Conservation (phyloP, 2,888 invertebrate species). For the Agrotis clavis region DNA sequence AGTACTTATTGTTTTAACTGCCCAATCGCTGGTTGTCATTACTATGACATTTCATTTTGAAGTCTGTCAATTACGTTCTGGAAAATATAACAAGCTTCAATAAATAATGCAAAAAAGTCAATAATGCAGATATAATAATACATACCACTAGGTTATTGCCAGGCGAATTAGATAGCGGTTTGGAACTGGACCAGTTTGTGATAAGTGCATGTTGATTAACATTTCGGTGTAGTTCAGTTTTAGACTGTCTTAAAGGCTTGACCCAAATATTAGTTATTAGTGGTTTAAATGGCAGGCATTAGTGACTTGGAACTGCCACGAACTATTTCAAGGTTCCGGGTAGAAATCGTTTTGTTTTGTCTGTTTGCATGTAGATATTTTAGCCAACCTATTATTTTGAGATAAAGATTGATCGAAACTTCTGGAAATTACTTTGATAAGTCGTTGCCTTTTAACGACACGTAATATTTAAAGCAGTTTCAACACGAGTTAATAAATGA, state of each 20-base stretch:
- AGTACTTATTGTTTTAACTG: constrained; percentile 32
- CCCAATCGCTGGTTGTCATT: constrained; percentile 37
- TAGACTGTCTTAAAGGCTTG: constrained; percentile 59
- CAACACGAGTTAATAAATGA: not conserved
- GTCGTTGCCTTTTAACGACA: not conserved
- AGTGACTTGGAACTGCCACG: constrained; percentile 27
- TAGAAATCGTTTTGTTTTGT: constrained; percentile 19
- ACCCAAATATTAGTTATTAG: constrained; percentile 59
- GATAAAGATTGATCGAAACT: not conserved
- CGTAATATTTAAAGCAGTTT: not conserved
- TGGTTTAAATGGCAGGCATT: constrained; percentile 50
- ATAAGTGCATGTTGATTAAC: constrained; percentile 63
- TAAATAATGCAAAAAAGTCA: constrained; percentile 53
- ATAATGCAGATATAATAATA: constrained; percentile 55
- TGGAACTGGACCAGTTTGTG: constrained; percentile 59
- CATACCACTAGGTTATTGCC: constrained; percentile 50
- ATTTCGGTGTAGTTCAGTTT: constrained; percentile 62
- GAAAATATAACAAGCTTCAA: constrained; percentile 53
- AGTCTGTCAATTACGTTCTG: constrained; percentile 53
- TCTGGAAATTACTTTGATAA: not conserved
- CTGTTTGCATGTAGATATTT: constrained; percentile 1
- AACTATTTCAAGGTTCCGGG: constrained; percentile 48
- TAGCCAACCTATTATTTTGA: not conserved
- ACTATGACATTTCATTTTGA: constrained; percentile 54
- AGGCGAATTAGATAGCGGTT: constrained; percentile 59